Evolutionary conservation across 1,140 invertebrate species (phyloP), one percentile per base, ranked within the genome.

Genomic region (Drosophila repletoides): DNA sequence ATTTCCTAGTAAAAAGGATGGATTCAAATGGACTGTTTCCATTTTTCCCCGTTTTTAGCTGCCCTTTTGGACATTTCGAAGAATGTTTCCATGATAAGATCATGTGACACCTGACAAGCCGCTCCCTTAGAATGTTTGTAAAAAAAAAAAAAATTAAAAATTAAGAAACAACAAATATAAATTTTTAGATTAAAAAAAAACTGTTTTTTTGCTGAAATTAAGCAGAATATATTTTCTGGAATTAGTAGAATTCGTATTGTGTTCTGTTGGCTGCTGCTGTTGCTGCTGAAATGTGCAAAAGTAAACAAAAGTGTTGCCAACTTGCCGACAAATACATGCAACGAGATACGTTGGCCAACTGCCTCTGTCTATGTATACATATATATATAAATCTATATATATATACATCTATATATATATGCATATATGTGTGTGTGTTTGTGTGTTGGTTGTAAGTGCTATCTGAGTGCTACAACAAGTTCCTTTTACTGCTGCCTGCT

Each of bases 291-390:
- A 74, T 74, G 79, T 79, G 70, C 74, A 84, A 83, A 77, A 84
- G 79, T 84, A 84, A 84, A 83, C 79, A 83, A 84, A 83, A 83
- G 74, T 84, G 74, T 84, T 83, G 79, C 79, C 73, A 83, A 83
- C 72, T 83, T 81, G 59, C 76, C 53, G 53, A 83, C 79, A 83
- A 79, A 79, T 73, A 74, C 79, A 79, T 60, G 38, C 48, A 56
- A 56, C 12, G 19, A 40, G 31, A 38, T 48, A 33, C 58, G 19
- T 63, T 33, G 36, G 21, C 28, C 55, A 51, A 34, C 41, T 40
- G 33, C 40, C 58, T 67, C 21, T 21, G 34, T 26, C 28, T 43
- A 29, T 26, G 4, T 34, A 21, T 7, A 0, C 5, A 1, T 17
- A 5, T 31, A 12, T 60, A 24, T 29, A 3, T 38, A 14, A 69